Conservation (phyloP, 1,140 invertebrate species). For the Leptopilina clavipes region DNA sequence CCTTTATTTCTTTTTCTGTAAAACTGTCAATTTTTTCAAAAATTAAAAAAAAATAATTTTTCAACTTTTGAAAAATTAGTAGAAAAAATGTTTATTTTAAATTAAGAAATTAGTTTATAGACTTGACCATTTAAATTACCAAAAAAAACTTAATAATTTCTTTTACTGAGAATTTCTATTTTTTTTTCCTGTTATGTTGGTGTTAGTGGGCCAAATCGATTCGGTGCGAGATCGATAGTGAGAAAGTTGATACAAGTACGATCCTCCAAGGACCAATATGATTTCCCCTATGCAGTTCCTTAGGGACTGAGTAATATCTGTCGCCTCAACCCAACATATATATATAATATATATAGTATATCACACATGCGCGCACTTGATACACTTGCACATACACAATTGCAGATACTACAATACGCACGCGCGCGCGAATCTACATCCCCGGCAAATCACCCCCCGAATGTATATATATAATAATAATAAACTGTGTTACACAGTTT, state of each 20-base stretch:
- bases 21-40: no score
- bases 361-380: constrained; percentile 41
- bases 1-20: no score
- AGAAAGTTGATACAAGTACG: constrained; percentile 42
- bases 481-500: constrained; percentile 37
- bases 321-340: constrained; percentile 33
- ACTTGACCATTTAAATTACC: background rate
- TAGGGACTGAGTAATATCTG: constrained; percentile 59
- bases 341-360: constrained; percentile 52
- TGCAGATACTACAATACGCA: constrained; percentile 28
- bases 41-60: no score
- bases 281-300: constrained; percentile 57
- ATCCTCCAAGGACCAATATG: constrained; percentile 64
- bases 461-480: constrained; percentile 38
- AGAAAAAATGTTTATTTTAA: background rate
- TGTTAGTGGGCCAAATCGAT: constrained; percentile 30
- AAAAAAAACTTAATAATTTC: background rate
- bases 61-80: no score
- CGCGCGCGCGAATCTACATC: constrained; percentile 13
- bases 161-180: constrained; percentile 23
- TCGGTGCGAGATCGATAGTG: background rate
- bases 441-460: constrained; percentile 26
- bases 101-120: background rate
- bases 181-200: background rate
- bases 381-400: constrained; percentile 3